Conservation (phyloP, 1,140 invertebrate genomes). For the Oryzaephilus surinamensis region DNA sequence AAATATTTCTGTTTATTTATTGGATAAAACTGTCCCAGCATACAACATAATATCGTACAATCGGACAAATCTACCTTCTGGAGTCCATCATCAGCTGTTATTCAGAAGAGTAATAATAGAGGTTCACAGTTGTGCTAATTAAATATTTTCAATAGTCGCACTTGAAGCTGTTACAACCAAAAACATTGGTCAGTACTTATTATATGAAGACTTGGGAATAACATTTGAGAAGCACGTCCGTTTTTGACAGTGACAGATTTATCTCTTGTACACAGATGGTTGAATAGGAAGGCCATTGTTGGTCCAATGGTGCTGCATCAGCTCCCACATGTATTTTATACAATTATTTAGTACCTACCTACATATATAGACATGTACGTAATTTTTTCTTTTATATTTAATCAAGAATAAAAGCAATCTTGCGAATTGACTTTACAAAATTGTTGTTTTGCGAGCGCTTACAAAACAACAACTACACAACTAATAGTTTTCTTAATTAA, state of each 20-base stretch:
- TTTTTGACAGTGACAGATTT: constrained; percentile 12
- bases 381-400: not conserved
- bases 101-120: too few species aligned
- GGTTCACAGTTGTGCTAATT: constrained; percentile 5
- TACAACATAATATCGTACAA: too few species aligned
- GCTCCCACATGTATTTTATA: not conserved
- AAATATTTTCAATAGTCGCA: constrained; percentile 5
- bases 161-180: constrained; percentile 6
- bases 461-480: too few species aligned
- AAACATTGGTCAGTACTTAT: constrained; percentile 11
- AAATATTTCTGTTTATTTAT: too few species aligned
- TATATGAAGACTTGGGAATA: constrained; percentile 11
- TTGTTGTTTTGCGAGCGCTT: too few species aligned
- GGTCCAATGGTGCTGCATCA: too few species aligned
- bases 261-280: constrained; percentile 3
- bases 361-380: not conserved
- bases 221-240: constrained; percentile 9
- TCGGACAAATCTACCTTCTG: too few species aligned
- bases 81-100: not conserved
- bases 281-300: too few species aligned
- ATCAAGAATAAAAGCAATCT: not conserved
- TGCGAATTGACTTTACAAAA: too few species aligned
- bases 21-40: too few species aligned
- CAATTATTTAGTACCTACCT: not conserved
- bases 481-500: too few species aligned